Evolutionary conservation across 1,140 invertebrate species (phyloP).

Genomic region (Lepidostoma basale): DNA sequence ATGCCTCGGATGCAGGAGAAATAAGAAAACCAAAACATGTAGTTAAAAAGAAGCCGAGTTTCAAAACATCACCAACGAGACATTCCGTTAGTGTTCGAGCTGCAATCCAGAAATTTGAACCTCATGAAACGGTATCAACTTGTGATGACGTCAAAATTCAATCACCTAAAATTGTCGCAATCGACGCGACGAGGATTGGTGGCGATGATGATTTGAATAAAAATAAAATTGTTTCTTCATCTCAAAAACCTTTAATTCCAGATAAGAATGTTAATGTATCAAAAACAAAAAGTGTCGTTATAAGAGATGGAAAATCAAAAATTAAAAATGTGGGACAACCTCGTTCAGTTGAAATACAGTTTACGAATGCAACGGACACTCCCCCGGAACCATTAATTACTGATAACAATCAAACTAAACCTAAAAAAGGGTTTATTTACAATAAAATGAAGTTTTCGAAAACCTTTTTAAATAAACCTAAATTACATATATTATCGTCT

Average conservation of each 20-base stretch:
- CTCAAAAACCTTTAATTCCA: slow-evolving; percentile 24
- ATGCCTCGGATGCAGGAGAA: slow-evolving; percentile 46
- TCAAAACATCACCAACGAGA: slow-evolving; percentile 34
- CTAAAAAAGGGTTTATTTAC: slow-evolving; percentile 52
- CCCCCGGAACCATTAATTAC: no score
- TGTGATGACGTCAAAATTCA: background rate
- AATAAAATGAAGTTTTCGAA: slow-evolving; percentile 56
- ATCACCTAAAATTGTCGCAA: background rate
- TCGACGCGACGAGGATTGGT: background rate
- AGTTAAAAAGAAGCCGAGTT: slow-evolving; percentile 47
- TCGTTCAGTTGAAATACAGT: background rate
- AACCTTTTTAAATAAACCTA: slow-evolving; percentile 40
- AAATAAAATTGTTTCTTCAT: background rate
- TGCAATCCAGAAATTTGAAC: slow-evolving; percentile 41
- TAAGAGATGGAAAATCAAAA: slow-evolving; percentile 31
- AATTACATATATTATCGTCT: slow-evolving; percentile 18
- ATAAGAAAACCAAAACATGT: slow-evolving; percentile 43
- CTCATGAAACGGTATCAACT: slow-evolving; percentile 2
- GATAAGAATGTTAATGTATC: slow-evolving; percentile 29
- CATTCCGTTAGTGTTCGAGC: slow-evolving; percentile 35
- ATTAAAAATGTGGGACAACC: slow-evolving; percentile 4
- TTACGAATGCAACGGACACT: background rate
- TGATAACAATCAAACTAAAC: slow-evolving; percentile 29
- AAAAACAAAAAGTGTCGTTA: slow-evolving; percentile 29
- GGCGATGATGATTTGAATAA: background rate